Evolutionary conservation across 2,888 invertebrate genomes (phyloP).

Genomic region (Trachelus tabidus): DNA sequence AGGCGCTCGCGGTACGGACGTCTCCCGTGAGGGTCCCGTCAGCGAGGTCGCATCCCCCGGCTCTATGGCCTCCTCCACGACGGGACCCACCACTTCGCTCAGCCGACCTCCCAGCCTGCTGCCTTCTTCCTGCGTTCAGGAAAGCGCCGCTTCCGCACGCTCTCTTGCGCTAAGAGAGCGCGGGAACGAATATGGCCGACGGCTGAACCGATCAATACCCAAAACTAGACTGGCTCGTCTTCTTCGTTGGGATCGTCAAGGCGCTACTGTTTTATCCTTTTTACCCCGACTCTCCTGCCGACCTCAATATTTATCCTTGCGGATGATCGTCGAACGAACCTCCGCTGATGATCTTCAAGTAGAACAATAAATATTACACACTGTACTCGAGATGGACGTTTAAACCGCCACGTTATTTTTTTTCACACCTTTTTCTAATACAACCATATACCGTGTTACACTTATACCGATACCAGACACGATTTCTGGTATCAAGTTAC

Average conservation of each 20-base stretch:
- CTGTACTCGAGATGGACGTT: too few relatives aligned
- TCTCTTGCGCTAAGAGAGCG: constrained; percentile 18
- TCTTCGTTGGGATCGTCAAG: constrained; percentile 17
- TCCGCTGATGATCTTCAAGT: too few relatives aligned
- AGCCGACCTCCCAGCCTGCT: constrained; percentile 66
- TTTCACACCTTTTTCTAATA: too few relatives aligned
- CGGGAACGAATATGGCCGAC: constrained; percentile 28
- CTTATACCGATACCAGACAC: too few relatives aligned
- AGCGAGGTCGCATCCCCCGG: constrained; percentile 65
- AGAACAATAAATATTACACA: too few relatives aligned
- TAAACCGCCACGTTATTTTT: too few relatives aligned
- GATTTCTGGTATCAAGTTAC: too few relatives aligned
- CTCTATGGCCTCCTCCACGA: constrained; percentile 66
- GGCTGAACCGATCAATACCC: constrained; percentile 19
- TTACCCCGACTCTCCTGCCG: too few relatives aligned
- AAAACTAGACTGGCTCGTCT: constrained; percentile 15
- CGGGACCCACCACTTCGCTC: constrained; percentile 66
- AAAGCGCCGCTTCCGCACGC: constrained; percentile 34
- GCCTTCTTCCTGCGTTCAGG: constrained; percentile 50
- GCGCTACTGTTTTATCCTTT: not conserved
- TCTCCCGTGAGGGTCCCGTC: constrained; percentile 67
- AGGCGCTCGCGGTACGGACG: constrained; percentile 67
- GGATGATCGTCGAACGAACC: too few relatives aligned
- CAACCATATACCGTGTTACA: too few relatives aligned
- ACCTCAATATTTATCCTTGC: too few relatives aligned